A percentile compares a stretch with the other conserved stretches of the same genome.
phyloP scores from a whole-genome alignment of 35 echinoderm and acorn worm genomes.

The Holothuria glaberrima region DNA sequence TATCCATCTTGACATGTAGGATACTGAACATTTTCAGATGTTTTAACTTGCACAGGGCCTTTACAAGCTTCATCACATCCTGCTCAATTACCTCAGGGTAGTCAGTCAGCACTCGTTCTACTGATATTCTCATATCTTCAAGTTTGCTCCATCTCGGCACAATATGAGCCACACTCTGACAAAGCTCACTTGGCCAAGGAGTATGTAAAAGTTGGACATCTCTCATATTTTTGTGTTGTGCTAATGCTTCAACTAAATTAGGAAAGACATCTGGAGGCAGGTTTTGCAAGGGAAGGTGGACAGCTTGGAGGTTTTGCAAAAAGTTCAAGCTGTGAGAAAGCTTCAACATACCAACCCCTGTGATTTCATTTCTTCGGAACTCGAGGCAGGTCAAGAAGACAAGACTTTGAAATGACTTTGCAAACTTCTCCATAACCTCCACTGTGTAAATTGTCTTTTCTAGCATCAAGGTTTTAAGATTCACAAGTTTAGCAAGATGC shows the following conservation, averaged over 20 bases:
- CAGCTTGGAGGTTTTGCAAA: neutral
- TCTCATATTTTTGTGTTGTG: neutral
- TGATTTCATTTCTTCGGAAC: slow-evolving; percentile 16
- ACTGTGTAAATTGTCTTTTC: slow-evolving; percentile 23
- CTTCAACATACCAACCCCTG: neutral
- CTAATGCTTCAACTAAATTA: neutral
- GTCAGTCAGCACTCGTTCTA: neutral
- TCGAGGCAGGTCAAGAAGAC: neutral
- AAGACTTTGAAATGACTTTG: slow-evolving; percentile 5
- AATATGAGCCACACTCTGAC: neutral
- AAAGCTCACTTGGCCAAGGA: slow-evolving; percentile 31
- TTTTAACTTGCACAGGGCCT: slow-evolving; percentile 13
- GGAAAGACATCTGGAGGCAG: neutral
- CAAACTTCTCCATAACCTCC: neutral
- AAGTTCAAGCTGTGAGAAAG: neutral
- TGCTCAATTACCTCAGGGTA: neutral
- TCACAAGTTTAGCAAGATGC: neutral
- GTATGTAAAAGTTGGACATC: slow-evolving; percentile 14
- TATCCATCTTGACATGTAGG: neutral
- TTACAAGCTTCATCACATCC: slow-evolving; percentile 30
- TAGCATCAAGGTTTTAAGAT: slow-evolving; percentile 15
- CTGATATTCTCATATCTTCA: slow-evolving; percentile 35
- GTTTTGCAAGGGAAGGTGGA: slow-evolving; percentile 4
- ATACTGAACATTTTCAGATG: slow-evolving; percentile 45
- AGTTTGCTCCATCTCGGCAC: neutral